Base-by-base conservation (phyloP, 2,797 vertebrate genomes). In the Protonibea diacanthus region DNA sequence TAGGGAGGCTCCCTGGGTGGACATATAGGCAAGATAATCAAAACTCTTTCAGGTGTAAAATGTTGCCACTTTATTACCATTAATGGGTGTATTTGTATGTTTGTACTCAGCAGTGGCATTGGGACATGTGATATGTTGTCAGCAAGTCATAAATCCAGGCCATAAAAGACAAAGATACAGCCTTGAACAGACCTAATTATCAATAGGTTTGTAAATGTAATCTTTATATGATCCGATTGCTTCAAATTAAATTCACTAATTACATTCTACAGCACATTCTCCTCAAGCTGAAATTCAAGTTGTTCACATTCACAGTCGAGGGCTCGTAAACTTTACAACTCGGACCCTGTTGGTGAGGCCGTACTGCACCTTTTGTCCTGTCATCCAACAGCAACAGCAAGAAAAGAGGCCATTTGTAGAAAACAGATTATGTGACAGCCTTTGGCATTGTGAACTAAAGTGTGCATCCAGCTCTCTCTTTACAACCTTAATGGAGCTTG, bases 131-230 rank as follows among this genome's bases (percentile, higher is more conserved):
- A 82, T 61, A 53, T 49, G 65, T 21, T 78, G 61, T 84, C 80
- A 57, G n/a, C 38, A 56, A 25, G 51, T 67, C 38, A 74, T 80
- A 74, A 86, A 89, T 87, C 59, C 9, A 60, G n/a, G 78, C 52
- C 15, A 44, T 79, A 55, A 81, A 71, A 42, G 17, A 23, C 8
- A n/a, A n/a, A n/a, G n/a, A 53, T 14, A 6, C 14, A 42, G 11
- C 29, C 21, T 45, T 38, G 21, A 69, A 58, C 59, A 8, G 33
- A 63, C n/a, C 18, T 45, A 5, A 42, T 69, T 25, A 55, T 7
- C n/a, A 20, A n/a, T 33, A 18, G 61, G 5, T 65, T 51, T 55
- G 20, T 21, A 23, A 27, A 52, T 67, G 33, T 60, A 56, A 23
- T 4, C 0, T 59, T 66, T 55, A 17, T 15, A 33, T 56, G 8